Evolutionary conservation across 2,113 vertebrate genomes (phyloP).

Genomic region (Emberiza fucata): DNA sequence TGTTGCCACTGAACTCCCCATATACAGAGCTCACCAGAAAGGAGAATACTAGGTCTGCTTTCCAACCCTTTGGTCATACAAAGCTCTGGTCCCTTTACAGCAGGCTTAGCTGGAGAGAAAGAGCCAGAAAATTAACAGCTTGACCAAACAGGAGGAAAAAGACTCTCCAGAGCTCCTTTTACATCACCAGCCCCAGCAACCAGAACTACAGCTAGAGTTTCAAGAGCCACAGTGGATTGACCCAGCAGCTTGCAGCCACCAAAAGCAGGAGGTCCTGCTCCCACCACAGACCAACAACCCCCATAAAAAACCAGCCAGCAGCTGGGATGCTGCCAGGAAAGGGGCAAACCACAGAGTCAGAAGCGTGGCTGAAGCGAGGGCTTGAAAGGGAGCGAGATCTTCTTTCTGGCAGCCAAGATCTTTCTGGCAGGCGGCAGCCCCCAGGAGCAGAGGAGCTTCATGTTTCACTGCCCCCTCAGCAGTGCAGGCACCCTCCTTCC

Average conservation of each 20-base stretch:
- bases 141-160: not conserved
- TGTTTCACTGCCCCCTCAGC: not conserved
- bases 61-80: not conserved
- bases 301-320: not conserved
- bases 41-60: not conserved
- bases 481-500: not conserved
- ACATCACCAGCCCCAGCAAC: not conserved
- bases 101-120: not conserved
- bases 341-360: not conserved
- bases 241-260: accelerated
- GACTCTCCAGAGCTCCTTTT: not conserved
- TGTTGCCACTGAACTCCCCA: not conserved
- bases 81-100: not conserved
- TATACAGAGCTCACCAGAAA: not conserved
- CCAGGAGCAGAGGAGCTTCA: not conserved
- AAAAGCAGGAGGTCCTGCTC: not conserved
- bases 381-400: not conserved
- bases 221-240: not conserved
- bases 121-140: not conserved
- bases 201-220: not conserved
- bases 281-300: not conserved
- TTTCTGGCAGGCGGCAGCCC: not conserved
- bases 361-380: not conserved
- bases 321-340: not conserved
- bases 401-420: not conserved